Evolutionary conservation across 2,888 invertebrate genomes (phyloP), one percentile per base, ranked within the genome.

Genomic region (Magallana nippona): DNA sequence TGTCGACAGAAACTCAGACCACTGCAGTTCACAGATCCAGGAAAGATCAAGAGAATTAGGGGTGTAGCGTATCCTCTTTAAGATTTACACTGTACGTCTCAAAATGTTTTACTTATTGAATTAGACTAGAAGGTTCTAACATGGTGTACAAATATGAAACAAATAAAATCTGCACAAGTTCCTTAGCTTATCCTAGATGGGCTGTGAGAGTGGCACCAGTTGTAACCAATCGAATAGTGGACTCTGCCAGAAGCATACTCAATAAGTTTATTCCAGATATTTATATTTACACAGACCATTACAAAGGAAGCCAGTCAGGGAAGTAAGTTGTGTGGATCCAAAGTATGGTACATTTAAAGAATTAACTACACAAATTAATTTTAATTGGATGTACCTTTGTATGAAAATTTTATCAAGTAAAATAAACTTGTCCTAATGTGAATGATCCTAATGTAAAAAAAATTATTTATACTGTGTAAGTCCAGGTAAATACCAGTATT

Each of bases 201-300:
- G 97, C 98, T 0, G 95, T 97, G 82, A 95, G 98, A 87, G 98
- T 99, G 0, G 98, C 99, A 0, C 99, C 99, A 0, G 97, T 97
- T 0, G 96, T 98, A 93, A 97, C 97, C 0, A 99, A 98, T 94
- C 96, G 99, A 89, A 96, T 99, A 89, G 97, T 99, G 0, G 98
- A 98, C 88, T 95, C 97, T 8, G 97, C 99, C 1, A 98, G 99
- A 95, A 97, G 97, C 86, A 96, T 97, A 10, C 96, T 99, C 94
- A 95, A 98, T 3, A 97, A 98, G 86, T 98, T 97, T 93, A 94
- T 99, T 17, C 97, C 98, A 0, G 99, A 99, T 94, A 97, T 99
- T 83, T 99, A 98, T 93, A 97, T 99, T 88, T 97, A 97, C 92
- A 97, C 98, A 0, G 99, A 99, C 95, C 98, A 98, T 93, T 96